Conservation (phyloP, 2,797 vertebrate genomes). For the Leucoraja ocellata region DNA sequence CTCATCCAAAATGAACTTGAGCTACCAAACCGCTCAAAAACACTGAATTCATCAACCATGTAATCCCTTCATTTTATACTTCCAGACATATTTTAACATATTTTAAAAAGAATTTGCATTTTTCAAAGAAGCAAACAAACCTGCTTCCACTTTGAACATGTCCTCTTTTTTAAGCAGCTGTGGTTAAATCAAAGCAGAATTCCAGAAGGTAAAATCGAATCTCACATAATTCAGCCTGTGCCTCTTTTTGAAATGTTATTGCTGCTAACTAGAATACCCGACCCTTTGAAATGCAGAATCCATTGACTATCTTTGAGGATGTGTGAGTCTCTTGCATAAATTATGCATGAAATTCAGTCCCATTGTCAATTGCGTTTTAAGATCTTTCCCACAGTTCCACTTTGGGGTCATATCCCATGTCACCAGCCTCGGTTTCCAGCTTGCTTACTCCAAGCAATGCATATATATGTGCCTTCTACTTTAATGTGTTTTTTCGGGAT, state of each 20-base stretch:
- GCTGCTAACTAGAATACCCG: constrained; percentile 33
- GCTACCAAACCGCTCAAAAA: not conserved
- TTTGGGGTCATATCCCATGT: constrained; percentile 10
- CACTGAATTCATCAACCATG: constrained; percentile 4
- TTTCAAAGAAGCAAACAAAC: not conserved
- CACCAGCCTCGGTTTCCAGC: not conserved
- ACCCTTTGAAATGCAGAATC: constrained; percentile 33
- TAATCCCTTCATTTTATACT: not conserved
- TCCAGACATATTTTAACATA: not conserved
- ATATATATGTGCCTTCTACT: not conserved
- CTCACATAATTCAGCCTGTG: not conserved
- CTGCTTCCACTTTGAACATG: not conserved
- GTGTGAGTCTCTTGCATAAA: not conserved
- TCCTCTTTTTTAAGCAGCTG: not conserved
- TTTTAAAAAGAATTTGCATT: constrained; percentile 1
- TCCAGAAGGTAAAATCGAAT: constrained; percentile 3
- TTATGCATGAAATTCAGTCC: constrained; percentile 35
- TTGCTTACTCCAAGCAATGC: not conserved
- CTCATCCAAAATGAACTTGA: constrained; percentile 22
- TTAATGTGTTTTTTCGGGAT: constrained; percentile 24
- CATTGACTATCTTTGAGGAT: constrained; percentile 24
- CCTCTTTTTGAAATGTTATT: not conserved
- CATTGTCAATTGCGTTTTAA: constrained; percentile 23
- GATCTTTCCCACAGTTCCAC: constrained; percentile 12
- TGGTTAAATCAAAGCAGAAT: constrained; percentile 8